Evolutionary conservation across 2,797 vertebrate species (phyloP).

Genomic region (Perodicticus potto): DNA sequence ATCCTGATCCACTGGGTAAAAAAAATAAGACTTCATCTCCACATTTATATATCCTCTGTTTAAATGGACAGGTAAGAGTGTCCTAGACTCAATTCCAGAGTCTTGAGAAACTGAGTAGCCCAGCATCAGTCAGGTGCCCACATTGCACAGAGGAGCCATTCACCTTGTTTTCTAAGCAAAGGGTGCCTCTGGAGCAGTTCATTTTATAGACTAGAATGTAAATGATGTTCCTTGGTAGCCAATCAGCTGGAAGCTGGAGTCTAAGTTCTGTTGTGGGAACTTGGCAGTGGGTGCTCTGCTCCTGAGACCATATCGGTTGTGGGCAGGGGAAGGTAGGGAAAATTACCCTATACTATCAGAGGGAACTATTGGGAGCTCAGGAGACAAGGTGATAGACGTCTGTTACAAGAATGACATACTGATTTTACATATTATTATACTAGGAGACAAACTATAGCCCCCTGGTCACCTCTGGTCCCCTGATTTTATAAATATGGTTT

Average conservation of each 20-base stretch:
- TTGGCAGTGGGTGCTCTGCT: background rate
- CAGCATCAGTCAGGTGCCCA: background rate
- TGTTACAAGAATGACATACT: background rate
- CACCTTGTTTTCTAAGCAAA: background rate
- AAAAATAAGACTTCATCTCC: background rate
- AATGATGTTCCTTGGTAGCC: background rate
- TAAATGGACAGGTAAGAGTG: background rate
- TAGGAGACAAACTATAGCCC: background rate
- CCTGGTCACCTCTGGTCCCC: background rate
- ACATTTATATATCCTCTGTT: background rate
- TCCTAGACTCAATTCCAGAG: conserved; percentile 4
- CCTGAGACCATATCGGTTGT: background rate
- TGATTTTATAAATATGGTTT: background rate
- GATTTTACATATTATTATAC: conserved; percentile 52
- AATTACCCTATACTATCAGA: background rate
- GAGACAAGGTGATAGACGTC: background rate
- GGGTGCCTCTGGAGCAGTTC: background rate
- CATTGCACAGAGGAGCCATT: background rate
- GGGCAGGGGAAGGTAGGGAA: background rate
- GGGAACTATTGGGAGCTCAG: background rate
- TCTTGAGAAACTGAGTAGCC: conserved; percentile 13
- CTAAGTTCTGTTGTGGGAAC: background rate
- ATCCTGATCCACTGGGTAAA: background rate
- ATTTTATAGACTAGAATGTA: background rate
- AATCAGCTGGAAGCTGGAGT: background rate